Percentiles rank a stretch among this genome's conserved stretches.
Evolutionary conservation across 2,113 vertebrate species (phyloP).

Genomic region (Syngnathus floridae): DNA sequence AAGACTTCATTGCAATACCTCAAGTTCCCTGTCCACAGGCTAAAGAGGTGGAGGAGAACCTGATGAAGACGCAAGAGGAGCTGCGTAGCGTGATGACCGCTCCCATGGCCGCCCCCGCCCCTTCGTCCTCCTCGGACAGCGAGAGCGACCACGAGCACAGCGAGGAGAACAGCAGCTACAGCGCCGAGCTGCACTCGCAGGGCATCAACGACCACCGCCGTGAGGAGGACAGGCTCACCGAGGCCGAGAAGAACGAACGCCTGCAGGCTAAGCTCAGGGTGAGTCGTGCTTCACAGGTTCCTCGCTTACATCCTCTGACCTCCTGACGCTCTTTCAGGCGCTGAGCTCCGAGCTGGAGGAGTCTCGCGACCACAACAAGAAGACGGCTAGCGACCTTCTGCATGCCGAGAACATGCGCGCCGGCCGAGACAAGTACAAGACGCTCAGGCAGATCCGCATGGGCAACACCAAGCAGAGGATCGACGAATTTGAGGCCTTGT

Average conservation of each 20-base stretch:
- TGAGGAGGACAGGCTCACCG: conserved; percentile 85
- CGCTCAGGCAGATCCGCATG: conserved; percentile 89
- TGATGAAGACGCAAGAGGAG: conserved; percentile 88
- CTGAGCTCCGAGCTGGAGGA: conserved; percentile 85
- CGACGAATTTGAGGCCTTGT: conserved; percentile 96
- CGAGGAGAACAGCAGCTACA: conserved; percentile 77
- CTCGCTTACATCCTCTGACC: not conserved
- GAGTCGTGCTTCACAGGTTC: conserved; percentile 34
- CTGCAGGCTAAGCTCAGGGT: conserved; percentile 87
- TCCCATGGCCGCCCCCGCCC: conserved; percentile 23
- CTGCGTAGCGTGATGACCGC: conserved; percentile 77
- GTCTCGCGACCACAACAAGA: conserved; percentile 78
- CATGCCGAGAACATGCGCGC: conserved; percentile 83
- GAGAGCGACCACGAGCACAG: conserved; percentile 70
- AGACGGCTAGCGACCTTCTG: conserved; percentile 83
- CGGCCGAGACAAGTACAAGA: conserved; percentile 99
- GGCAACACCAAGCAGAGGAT: conserved; percentile 98
- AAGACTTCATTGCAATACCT: too few relatives aligned
- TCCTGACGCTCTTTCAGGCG: conserved; percentile 56
- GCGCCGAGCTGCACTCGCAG: conserved; percentile 84
- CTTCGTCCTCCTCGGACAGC: conserved; percentile 60
- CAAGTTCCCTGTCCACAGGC: conserved; percentile 44
- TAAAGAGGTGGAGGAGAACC: conserved; percentile 80
- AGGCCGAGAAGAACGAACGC: conserved; percentile 87
- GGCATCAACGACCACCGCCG: conserved; percentile 77